Conservation (phyloP, 2,888 invertebrate genomes). For the Melipona bicolor region DNA sequence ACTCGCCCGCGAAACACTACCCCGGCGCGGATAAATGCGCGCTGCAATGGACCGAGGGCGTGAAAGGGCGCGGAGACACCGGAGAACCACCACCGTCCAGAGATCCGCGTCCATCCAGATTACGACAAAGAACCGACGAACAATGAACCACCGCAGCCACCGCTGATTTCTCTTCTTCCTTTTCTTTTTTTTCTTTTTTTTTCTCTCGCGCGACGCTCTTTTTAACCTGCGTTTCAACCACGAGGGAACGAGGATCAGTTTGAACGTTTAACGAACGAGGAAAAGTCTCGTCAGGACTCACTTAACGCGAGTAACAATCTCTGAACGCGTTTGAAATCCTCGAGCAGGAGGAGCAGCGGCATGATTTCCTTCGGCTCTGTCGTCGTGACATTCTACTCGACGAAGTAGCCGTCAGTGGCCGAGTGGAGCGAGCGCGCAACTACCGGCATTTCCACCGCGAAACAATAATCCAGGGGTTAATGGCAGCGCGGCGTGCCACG, state of each 20-base stretch:
- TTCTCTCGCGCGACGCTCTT: background rate
- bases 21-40: conserved; percentile 30
- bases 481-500: conserved; percentile 56
- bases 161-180: too few relatives aligned
- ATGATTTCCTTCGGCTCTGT: background rate
- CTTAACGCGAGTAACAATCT: background rate
- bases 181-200: background rate
- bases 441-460: conserved; percentile 48
- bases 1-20: conserved; percentile 48
- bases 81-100: background rate
- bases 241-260: too few relatives aligned
- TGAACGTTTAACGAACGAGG: too few relatives aligned
- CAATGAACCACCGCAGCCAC: background rate
- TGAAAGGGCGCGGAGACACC: conserved; percentile 25
- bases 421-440: conserved; percentile 8
- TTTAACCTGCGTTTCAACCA: too few relatives aligned
- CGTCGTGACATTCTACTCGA: conserved; percentile 25
- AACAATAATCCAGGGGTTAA: conserved; percentile 57
- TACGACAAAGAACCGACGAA: background rate
- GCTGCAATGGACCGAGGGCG: conserved; percentile 27
- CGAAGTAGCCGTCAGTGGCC: conserved; percentile 12
- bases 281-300: too few relatives aligned
- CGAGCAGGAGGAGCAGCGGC: background rate
- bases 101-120: background rate
- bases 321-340: background rate